These are phyloP conservation scores for Mycteria americana DNA, from an alignment of 2,797 vertebrate genomes.

Conservation along the genomic window DNA sequence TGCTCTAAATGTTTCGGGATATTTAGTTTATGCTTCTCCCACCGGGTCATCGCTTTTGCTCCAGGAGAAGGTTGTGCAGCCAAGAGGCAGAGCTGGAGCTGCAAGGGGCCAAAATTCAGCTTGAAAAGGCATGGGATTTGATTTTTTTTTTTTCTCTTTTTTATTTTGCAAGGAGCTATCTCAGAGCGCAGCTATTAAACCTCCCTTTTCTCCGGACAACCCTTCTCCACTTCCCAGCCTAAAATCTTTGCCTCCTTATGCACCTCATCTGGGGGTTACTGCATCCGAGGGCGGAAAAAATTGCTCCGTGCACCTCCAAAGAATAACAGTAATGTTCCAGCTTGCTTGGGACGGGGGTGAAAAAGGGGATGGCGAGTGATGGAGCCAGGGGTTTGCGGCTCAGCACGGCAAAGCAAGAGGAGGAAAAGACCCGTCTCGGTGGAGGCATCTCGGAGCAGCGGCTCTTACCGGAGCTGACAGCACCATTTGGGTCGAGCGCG, in stretches of 20 bases:
- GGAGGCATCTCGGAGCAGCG: background rate
- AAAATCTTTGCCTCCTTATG: background rate
- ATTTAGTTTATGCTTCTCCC: background rate
- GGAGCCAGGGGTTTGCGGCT: background rate
- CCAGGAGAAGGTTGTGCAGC: fast-evolving
- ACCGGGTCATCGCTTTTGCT: fast-evolving
- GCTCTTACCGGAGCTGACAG: background rate
- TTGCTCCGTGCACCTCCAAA: fast-evolving
- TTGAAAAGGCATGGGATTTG: background rate
- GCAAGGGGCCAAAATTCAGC: background rate
- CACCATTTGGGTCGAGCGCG: background rate
- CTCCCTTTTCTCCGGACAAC: background rate
- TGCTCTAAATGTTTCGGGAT: background rate
- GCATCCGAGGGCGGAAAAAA: background rate
- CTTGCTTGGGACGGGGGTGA: background rate
- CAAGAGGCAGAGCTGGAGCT: background rate
- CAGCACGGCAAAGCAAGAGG: background rate
- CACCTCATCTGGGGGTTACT: fast-evolving
- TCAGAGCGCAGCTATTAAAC: background rate
- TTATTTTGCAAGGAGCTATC: background rate
- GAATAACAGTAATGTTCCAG: no score
- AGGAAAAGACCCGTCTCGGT: background rate
- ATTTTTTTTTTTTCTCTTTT: background rate
- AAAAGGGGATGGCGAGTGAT: background rate
- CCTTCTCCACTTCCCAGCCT: background rate